Evolutionary conservation across 2,113 vertebrate genomes (phyloP), one percentile per base, ranked within the genome.

Genomic region (Paralichthys olivaceus): DNA sequence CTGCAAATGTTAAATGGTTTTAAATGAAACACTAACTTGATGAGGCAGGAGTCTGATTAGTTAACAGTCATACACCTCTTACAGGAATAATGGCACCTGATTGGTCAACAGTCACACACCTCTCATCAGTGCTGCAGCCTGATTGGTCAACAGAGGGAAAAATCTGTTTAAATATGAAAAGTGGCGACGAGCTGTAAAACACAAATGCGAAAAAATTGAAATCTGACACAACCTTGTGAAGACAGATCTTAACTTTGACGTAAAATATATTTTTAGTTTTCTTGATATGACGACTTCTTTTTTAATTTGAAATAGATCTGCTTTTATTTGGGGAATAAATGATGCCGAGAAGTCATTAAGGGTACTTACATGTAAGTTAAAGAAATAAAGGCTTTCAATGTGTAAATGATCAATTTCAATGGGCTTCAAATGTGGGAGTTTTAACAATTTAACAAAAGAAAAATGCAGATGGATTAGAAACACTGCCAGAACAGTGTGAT

Each of bases 61-160:
- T 66, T 84, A 85, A 86, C 81, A 87, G 83, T 87, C 83, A 22
- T 65, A 69, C 62, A 74, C 58, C 60, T 60, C 66, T 49, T 61
- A 54, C 55, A 65, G 64, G 29, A 22, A 72, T 61, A 43, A 25
- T 55, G 12, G 17, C 40, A 59, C 63, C 60, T 68, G 63, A 74
- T 79, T 71, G 71, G 79, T 72, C 64, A 84, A 87, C 81, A 85
- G 85, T 84, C 82, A 12, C 40, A 61, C 7, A 54, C 32, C 72
- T n/a, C 56, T 61, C 29, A 72, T 68, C 72, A 72, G 40, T 37
- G 66, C 75, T 69, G 72, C 57, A 49, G 58, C 17, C 71, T 34
- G 73, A 82, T 62, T 75, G 64, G 77, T 68, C 60, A 43, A 43
- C 69, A 34, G 22, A 20, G 34, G 29, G 8, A 40, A 23, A 43